Evolutionary conservation across 2,888 invertebrate species (phyloP), one percentile per base, ranked within the genome.

Genomic region (Tachina fera): DNA sequence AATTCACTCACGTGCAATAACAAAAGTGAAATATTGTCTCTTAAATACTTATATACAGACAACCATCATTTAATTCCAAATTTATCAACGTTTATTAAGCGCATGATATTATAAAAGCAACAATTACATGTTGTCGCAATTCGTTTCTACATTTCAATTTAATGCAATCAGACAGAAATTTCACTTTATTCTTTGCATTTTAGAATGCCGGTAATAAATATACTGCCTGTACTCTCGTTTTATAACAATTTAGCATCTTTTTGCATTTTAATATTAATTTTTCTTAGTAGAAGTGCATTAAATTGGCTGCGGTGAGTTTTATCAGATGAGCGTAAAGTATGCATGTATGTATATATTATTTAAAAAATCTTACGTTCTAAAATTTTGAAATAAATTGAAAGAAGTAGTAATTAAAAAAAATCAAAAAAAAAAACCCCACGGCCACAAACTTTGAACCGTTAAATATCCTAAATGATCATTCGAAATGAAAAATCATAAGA

Each of bases 81-180:
- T 31, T 31, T 31, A 31, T 31, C 31, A 31, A 31, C 31, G 31
- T 31, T 31, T 58, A 49, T 49, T 22, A 58, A 22, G 19, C n/a
- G n/a, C 31, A 45, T 71, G 58, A 71, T 45, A 60, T 10, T 61
- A 49, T 49, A 19, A 49, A 47, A 49, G 41, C 68, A 67, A 51
- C 80, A 80, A 80, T 74, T 74, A 67, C 67, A 80, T 80, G 72
- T 84, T 91, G 91, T 91, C 91, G 90, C 90, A 89, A 90, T 87
- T 86, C 89, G 90, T 90, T 90, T 91, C 91, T 91, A 91, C 91
- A 90, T 91, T 91, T 91, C 91, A 91, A 91, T 91, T 91, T 89
- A 90, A 86, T 79, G 45, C 65, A 76, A 80, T 80, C 80, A 76
- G 76, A 76, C 80, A 58, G 49, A 63, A 16, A 56, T 78, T 61